A percentile compares a stretch with the other conserved stretches of the same genome.
Evolutionary conservation across 2,888 invertebrate genomes (phyloP).

Genomic region (Agrotis ipsilon): DNA sequence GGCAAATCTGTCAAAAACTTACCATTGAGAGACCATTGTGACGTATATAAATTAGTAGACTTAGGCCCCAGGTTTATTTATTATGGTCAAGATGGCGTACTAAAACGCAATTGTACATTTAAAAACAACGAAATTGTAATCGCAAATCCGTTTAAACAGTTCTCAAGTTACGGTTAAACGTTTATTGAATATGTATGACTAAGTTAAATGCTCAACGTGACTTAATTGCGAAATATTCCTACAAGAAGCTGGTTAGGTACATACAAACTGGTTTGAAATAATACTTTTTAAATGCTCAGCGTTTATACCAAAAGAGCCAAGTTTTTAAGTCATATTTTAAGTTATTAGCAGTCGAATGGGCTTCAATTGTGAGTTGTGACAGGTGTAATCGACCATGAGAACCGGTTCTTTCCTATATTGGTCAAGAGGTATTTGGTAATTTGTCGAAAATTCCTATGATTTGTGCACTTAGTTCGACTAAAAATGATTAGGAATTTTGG

Average conservation of each 20-base stretch:
- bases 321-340: conserved; percentile 28
- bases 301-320: conserved; percentile 38
- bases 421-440: conserved; percentile 10
- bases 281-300: conserved; percentile 43
- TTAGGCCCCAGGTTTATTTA: background rate
- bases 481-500: background rate
- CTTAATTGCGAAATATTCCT: conserved; percentile 64
- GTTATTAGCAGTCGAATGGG: conserved; percentile 20
- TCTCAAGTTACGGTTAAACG: conserved; percentile 63
- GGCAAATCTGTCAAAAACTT: no score
- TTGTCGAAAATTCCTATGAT: background rate
- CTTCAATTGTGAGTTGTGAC: conserved; percentile 25
- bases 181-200: conserved; percentile 64
- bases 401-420: conserved; percentile 20
- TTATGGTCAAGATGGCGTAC: conserved; percentile 20
- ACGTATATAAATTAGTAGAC: no score
- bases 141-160: conserved; percentile 41
- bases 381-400: conserved; percentile 38
- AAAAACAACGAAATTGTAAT: conserved; percentile 37
- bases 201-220: conserved; percentile 62
- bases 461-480: background rate
- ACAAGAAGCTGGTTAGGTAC: conserved; percentile 58
- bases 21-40: no score
- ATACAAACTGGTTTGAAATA: conserved; percentile 57
- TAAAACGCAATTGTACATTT: conserved; percentile 10